Percentiles rank a stretch among this genome's conserved stretches.
Evolutionary conservation across 2,888 invertebrate species (phyloP).

Genomic region (Orchestes rusci): DNA sequence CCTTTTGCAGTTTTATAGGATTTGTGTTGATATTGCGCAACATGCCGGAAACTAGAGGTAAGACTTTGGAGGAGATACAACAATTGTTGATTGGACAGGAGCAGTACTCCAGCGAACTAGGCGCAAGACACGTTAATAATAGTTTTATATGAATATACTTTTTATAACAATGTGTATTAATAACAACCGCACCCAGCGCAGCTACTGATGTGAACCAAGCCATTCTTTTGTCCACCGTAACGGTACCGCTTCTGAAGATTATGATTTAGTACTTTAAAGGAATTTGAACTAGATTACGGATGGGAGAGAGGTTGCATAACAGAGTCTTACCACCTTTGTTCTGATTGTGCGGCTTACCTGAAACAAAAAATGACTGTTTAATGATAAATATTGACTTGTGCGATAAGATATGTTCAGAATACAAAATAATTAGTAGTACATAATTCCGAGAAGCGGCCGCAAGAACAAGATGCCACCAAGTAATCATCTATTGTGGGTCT

Average conservation of each 20-base stretch:
- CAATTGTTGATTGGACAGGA: slow-evolving; percentile 48
- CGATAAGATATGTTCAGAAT: no score
- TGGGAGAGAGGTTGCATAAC: no score
- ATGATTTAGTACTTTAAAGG: slow-evolving; percentile 3
- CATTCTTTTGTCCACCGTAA: no score
- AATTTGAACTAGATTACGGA: slow-evolving; percentile 9
- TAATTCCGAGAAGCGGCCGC: no score
- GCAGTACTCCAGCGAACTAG: slow-evolving; percentile 18
- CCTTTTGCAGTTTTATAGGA: slow-evolving; percentile 52
- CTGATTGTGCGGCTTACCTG: no score
- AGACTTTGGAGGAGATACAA: slow-evolving; percentile 61
- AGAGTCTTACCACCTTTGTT: no score
- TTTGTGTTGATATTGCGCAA: slow-evolving; percentile 52
- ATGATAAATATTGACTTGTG: no score
- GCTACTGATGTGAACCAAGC: no score
- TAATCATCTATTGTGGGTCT: slow-evolving; percentile 18
- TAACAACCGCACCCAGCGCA: no score
- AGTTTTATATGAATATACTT: slow-evolving; percentile 15
- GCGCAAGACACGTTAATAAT: slow-evolving; percentile 15
- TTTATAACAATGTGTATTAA: no score
- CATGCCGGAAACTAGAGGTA: slow-evolving; percentile 64
- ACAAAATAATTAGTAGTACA: no score
- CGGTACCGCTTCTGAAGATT: slow-evolving; percentile 2
- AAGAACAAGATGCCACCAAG: slow-evolving; percentile 15
- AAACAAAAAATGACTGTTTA: no score